phyloP scores from a whole-genome alignment of 2,888 invertebrate species.

The Caenorhabditis sp. region DNA sequence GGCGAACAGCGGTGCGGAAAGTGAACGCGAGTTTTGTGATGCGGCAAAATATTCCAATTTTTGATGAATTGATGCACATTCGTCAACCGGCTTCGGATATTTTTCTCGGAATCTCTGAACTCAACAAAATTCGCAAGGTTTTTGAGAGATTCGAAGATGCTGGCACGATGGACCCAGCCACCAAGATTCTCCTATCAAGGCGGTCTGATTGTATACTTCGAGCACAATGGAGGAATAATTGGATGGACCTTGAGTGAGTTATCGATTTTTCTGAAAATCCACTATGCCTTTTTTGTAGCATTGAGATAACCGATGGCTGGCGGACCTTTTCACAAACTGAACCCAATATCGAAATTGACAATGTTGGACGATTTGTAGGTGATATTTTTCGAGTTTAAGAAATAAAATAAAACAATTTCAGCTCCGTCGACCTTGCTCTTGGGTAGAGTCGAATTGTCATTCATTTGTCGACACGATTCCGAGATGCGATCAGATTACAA shows the following conservation, averaged over 20 bases:
- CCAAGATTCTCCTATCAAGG: neutral
- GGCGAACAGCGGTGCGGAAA: neutral
- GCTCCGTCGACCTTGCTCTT: slow-evolving; percentile 6
- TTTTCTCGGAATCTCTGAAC: neutral
- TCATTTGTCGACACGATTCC: slow-evolving; percentile 26
- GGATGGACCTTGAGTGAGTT: neutral
- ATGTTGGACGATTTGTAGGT: slow-evolving; percentile 4
- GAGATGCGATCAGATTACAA: slow-evolving; percentile 28
- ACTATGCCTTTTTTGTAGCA: neutral
- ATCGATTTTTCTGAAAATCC: neutral
- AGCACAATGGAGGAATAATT: neutral
- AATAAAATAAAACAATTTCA: neutral
- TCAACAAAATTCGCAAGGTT: neutral
- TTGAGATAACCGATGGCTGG: neutral
- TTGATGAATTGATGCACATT: neutral
- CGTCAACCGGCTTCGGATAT: neutral
- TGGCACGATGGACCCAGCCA: neutral
- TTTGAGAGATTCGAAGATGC: neutral
- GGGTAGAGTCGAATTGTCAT: slow-evolving; percentile 16
- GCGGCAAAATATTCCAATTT: neutral
- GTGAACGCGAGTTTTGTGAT: slow-evolving; percentile 7
- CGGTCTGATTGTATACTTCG: neutral
- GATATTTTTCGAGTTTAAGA: neutral
- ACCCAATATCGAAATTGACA: neutral
- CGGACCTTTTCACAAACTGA: neutral